Evolutionary conservation across 2,113 vertebrate species (phyloP).

Genomic region (Rhinopomastus cyanomelas): DNA sequence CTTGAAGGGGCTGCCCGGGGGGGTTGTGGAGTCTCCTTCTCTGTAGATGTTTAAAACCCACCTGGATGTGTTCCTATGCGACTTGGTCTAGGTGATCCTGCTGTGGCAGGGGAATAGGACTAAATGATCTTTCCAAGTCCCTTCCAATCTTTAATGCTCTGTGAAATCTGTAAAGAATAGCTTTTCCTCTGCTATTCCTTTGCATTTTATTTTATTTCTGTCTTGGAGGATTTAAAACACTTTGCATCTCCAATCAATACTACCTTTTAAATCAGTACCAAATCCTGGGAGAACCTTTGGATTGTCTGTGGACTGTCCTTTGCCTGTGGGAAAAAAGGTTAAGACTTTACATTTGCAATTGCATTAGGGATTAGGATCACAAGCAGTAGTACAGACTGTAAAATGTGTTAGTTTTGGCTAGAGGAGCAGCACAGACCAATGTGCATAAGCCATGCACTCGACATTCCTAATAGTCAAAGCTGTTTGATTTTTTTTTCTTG

Average conservation of each 20-base stretch:
- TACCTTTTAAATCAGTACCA: neutral
- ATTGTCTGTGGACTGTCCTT: neutral
- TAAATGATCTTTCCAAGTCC: no score
- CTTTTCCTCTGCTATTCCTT: neutral
- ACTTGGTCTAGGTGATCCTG: no score
- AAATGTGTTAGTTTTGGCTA: neutral
- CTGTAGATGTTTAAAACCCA: no score
- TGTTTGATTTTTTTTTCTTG: neutral
- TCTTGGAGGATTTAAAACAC: neutral
- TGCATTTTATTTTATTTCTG: neutral
- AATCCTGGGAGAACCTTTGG: neutral
- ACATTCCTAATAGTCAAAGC: neutral
- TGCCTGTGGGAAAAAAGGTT: neutral
- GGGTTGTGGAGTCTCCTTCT: no score
- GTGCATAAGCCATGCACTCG: neutral
- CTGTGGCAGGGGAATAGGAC: no score
- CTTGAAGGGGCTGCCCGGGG: no score
- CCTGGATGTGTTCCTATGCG: no score
- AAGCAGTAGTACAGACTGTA: neutral
- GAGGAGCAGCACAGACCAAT: neutral
- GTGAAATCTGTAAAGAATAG: neutral
- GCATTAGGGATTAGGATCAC: conserved; percentile 10
- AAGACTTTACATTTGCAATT: neutral
- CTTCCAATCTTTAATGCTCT: no score
- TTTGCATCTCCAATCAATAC: neutral